Base-by-base conservation (phyloP, 2,113 vertebrate genomes). In the Thermophis baileyi region DNA sequence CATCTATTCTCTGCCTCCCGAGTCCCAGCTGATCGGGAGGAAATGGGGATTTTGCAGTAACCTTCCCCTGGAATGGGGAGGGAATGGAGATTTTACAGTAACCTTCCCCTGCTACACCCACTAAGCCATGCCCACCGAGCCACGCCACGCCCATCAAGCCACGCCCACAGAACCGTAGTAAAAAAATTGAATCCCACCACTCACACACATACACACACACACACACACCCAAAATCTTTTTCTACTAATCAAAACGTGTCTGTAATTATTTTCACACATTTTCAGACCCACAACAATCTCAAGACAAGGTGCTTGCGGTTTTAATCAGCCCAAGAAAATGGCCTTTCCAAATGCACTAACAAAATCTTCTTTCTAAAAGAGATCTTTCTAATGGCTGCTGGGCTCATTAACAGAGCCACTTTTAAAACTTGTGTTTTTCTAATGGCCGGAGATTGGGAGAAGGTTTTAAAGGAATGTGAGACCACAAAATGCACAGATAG, bases 391-490 rank as follows among this genome's bases (percentile, higher is more conserved):
- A 88, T 44, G 85, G 51, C 63, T 85, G n/a, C 46, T 49, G 1
- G 74, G 7, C 54, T 91, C 63, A 91, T 87, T 20, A 46, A 74
- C 27, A 85, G 35, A 53, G 46, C 46, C 2, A 85, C 46, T 92
- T 90, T 86, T 50, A 50, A 51, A 69, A 6, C 22, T 85, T 16
- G n/a, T 27, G 35, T 85, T 90, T 85, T 90, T 93, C 86, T 85
- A 92, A 57, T 86, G n/a, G 86, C 60, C 87, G 16, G 55, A 54
- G 60, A 30, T 49, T 50, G 53, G 44, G 60, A 50, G 44, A 57
- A 20, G 8, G 86, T 74, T 88, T 92, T 86, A 91, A 90, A 90
- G 35, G 46, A 92, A 91, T 85, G 46, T n/a, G 51, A 88, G 89
- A 90, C 91, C 60, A 88, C 89, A 53, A 90, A 85, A 53, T 8